phyloP scores from a whole-genome alignment of 2,797 vertebrate genomes.

The Enteromius fasciolatus region DNA sequence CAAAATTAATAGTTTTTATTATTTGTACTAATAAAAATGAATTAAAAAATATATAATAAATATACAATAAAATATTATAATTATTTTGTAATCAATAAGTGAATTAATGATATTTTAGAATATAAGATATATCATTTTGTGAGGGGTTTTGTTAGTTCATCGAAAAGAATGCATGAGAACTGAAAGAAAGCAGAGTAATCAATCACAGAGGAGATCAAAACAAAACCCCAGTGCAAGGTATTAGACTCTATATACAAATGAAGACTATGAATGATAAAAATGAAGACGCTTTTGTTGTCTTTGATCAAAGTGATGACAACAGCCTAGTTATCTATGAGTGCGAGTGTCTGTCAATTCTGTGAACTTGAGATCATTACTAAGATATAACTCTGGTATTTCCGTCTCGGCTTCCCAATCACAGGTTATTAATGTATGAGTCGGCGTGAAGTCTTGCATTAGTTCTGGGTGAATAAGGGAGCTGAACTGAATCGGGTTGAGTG shows the following conservation, averaged over 20 bases:
- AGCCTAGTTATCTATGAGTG: neutral
- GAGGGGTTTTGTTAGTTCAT: neutral
- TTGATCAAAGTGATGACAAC: conserved; percentile 29
- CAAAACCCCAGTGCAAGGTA: neutral
- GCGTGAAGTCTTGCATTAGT: conserved; percentile 1
- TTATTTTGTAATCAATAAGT: neutral
- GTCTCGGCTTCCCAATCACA: neutral
- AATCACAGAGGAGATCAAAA: neutral
- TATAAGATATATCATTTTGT: neutral
- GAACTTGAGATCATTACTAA: conserved; percentile 3
- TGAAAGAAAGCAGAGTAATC: neutral
- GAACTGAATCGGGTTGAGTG: conserved; percentile 24
- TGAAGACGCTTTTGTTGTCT: conserved; percentile 4
- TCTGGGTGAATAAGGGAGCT: conserved; percentile 9
- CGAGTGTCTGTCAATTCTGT: neutral
- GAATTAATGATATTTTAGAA: neutral
- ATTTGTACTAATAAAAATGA: no score
- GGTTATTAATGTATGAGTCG: conserved; percentile 2
- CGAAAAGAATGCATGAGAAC: neutral
- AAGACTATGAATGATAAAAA: neutral
- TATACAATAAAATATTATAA: neutral
- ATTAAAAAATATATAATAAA: neutral
- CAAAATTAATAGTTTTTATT: no score
- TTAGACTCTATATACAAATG: neutral
- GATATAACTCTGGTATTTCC: conserved; percentile 10